Conservation (phyloP, 2,797 vertebrate genomes). For the Scyliorhinus canicula region DNA sequence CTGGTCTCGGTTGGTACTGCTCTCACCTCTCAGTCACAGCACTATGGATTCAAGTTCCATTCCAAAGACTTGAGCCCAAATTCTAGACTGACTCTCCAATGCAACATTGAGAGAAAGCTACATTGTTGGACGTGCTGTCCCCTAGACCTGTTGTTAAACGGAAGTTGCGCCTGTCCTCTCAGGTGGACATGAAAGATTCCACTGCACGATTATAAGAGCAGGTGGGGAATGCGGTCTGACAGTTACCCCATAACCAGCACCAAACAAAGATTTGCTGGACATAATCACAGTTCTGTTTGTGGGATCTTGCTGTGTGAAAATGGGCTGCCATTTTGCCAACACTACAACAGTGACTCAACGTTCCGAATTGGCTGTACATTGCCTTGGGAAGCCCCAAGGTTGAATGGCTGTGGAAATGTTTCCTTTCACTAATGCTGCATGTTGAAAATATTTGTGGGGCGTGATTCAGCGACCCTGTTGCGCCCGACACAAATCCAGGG, state of each 20-base stretch:
- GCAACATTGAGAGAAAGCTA: neutral
- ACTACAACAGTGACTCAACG: neutral
- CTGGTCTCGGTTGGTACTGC: neutral
- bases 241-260: neutral
- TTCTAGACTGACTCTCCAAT: neutral
- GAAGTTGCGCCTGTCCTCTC: too few species aligned
- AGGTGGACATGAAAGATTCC: neutral
- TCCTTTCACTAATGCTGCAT: neutral
- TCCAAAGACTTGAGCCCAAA: neutral
- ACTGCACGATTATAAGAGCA: too few species aligned
- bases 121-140: neutral
- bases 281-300: neutral
- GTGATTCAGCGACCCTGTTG: too few species aligned
- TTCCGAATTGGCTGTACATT: neutral
- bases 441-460: neutral
- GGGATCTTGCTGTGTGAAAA: too few species aligned
- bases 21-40: neutral
- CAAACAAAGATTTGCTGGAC: neutral
- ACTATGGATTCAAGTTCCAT: too few species aligned
- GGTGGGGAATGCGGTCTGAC: too few species aligned
- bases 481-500: too few species aligned
- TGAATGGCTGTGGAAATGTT: neutral
- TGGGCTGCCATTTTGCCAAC: too few species aligned
- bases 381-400: neutral
- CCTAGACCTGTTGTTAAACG: neutral